Conservation (phyloP, 2,888 invertebrate species). For the Pemphredon lugubris region DNA sequence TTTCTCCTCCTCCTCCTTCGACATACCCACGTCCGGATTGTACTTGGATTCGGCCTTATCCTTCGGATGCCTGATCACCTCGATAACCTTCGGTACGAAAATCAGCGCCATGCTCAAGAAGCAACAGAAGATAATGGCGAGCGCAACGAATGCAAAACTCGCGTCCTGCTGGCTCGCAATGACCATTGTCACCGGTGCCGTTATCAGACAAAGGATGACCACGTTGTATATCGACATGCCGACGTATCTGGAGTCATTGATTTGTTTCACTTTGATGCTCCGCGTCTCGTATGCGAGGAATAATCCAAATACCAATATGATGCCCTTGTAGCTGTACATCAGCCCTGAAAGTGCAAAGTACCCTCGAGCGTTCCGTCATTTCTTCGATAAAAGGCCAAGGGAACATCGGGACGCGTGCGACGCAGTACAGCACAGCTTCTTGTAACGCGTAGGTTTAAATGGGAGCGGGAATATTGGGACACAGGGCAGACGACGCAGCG, state of each 20-base stretch:
- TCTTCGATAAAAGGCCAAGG: no score
- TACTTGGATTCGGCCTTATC: constrained; percentile 94
- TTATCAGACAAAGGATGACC: constrained; percentile 97
- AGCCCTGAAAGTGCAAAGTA: constrained; percentile 88
- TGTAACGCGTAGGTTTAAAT: no score
- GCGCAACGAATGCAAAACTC: constrained; percentile 96
- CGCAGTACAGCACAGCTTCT: no score
- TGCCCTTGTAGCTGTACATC: constrained; percentile 97
- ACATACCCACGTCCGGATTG: constrained; percentile 90
- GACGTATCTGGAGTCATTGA: constrained; percentile 99
- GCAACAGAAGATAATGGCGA: constrained; percentile 98
- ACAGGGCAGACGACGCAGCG: no score
- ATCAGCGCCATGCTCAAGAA: constrained; percentile 99
- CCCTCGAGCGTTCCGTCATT: no score
- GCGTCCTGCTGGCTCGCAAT: constrained; percentile 99
- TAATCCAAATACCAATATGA: constrained; percentile 97
- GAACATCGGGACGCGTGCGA: no score
- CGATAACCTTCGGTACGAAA: constrained; percentile 98
- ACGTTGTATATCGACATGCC: constrained; percentile 99
- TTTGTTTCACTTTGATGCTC: constrained; percentile 97
- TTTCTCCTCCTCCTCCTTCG: constrained; percentile 96
- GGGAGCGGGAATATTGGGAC: no score
- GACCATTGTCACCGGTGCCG: constrained; percentile 98
- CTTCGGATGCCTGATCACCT: constrained; percentile 93
- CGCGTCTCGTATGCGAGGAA: constrained; percentile 99